Conservation (phyloP, 1,140 invertebrate species). For the Sitophilus oryzae region DNA sequence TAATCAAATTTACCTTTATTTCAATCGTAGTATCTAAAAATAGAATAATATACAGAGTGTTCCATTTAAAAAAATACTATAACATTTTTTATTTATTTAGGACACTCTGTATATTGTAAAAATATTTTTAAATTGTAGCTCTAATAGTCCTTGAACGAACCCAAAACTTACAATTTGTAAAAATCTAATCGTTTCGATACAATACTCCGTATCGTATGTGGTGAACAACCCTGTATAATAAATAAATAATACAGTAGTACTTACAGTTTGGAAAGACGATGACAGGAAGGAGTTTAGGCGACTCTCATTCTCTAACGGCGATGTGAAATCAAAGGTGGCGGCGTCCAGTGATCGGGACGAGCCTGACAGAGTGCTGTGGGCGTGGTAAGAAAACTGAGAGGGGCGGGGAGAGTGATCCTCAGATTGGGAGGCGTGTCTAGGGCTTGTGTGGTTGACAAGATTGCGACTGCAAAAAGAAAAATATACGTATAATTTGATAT, state of each 20-base stretch:
- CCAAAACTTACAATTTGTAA: no score
- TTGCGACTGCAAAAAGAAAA: conserved; percentile 13
- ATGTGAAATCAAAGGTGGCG: conserved; percentile 29
- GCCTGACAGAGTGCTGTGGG: conserved; percentile 18
- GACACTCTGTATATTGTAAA: no score
- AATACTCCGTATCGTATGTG: no score
- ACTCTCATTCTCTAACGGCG: conserved; percentile 36
- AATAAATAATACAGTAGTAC: neutral
- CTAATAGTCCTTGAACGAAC: no score
- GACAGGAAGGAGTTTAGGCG: conserved; percentile 30
- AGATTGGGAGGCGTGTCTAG: conserved; percentile 6
- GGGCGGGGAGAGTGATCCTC: conserved; percentile 13
- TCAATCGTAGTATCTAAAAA: no score
- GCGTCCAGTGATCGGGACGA: conserved; percentile 21
- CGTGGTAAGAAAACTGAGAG: conserved; percentile 16
- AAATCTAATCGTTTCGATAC: no score
- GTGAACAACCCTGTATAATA: no score
- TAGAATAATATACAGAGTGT: no score
- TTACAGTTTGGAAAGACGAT: conserved; percentile 6
- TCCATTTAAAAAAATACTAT: no score
- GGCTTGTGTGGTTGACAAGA: conserved; percentile 1
- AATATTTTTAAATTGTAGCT: no score
- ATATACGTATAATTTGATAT: neutral
- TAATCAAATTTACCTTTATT: no score
- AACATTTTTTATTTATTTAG: no score